phyloP scores from a whole-genome alignment of 2,888 invertebrate genomes.

The Formica aserva region DNA sequence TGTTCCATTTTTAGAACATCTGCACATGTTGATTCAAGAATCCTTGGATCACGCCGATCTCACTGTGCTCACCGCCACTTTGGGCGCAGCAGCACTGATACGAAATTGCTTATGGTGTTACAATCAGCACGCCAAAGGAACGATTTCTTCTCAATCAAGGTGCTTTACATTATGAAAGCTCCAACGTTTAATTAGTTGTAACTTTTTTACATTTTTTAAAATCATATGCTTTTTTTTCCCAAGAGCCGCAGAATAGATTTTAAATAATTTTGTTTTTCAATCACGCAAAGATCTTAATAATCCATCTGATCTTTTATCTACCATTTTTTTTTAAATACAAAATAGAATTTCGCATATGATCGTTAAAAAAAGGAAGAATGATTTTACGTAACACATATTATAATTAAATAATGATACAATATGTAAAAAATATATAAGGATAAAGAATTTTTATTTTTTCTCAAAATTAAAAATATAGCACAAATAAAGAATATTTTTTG shows the following conservation, averaged over 20 bases:
- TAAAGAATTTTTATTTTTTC: neutral
- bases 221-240: neutral
- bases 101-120: conserved; percentile 93
- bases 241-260: neutral
- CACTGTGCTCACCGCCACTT: conserved; percentile 92
- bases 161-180: conserved; percentile 52
- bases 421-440: neutral
- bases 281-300: neutral
- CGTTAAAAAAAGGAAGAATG: neutral
- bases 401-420: neutral
- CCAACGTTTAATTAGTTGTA: neutral
- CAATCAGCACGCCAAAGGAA: conserved; percentile 88
- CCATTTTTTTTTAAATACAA: neutral
- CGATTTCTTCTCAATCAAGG: conserved; percentile 77
- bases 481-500: neutral
- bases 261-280: neutral
- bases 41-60: conserved; percentile 94
- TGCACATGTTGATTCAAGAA: conserved; percentile 93
- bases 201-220: neutral
- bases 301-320: neutral
- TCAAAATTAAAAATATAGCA: neutral
- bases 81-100: conserved; percentile 92
- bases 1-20: conserved; percentile 88
- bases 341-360: neutral
- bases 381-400: neutral